Base-by-base conservation (phyloP, 2,797 vertebrate genomes). In the Vireo griseus region DNA sequence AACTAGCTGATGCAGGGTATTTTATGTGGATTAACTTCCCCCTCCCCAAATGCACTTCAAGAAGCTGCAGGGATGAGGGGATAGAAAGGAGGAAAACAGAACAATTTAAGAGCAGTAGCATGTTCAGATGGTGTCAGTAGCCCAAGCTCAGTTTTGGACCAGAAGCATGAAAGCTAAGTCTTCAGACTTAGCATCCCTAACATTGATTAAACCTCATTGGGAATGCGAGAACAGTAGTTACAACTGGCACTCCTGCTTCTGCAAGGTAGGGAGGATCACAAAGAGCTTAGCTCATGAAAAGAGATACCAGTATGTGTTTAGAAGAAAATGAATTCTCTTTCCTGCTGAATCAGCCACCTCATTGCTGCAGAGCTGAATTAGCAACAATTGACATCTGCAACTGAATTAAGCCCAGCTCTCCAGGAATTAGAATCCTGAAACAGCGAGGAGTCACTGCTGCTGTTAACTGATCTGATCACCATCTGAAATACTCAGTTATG, bases 251-350 rank as follows among this genome's bases (percentile, higher is more conserved):
- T 88, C 73, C 47, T 93, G 50, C 69, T 94, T 96, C 69, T 84
- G 76, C 39, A 75, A 72, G 44, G 83, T 75, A 84, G 88, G 35
- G 71, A 94, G 54, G 69, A 90, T 84, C 86, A 81, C 54, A 96
- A 93, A 86, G 47, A 90, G 68, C 92, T 96, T 94, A 80, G 61
- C 54, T 88, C 52, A 48, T 66, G 83, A 72, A 93, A 95, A 91
- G 50, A 88, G 33, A 48, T 40, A 92, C 33, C 22, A 87, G 25
- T 57, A 72, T 31, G 18, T 78, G 74, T 81, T 91, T 58, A 78
- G 66, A 90, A 93, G 77, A 92, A 92, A 90, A 93, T 82, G 1
- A 81, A 85, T 93, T 90, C 73, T 73, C 26, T 35, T 92, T 72
- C 47, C 48, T 92, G 84, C 87, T 92, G 90, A 94, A 91, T 92